Percentiles rank a stretch among this genome's conserved stretches.
phyloP scores from a whole-genome alignment of 2,113 vertebrate species.

The Strix uralensis region DNA sequence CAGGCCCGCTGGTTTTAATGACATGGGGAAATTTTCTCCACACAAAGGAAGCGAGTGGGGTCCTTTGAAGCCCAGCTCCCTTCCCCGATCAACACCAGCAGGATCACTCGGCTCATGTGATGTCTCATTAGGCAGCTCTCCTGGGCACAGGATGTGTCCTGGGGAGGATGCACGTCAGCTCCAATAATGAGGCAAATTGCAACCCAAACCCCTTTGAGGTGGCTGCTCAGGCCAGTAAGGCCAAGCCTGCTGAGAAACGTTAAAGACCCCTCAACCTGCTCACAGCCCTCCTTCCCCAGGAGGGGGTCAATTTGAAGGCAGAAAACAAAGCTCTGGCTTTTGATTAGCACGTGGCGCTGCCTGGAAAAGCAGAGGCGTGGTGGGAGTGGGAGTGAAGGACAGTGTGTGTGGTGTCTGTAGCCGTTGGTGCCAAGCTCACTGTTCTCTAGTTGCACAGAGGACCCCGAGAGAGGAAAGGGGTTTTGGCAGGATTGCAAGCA shows the following conservation, averaged over 20 bases:
- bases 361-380: background rate
- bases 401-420: background rate
- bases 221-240: background rate
- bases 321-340: background rate
- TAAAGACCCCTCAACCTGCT: background rate
- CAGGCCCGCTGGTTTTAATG: background rate
- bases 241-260: background rate
- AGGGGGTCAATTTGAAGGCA: background rate
- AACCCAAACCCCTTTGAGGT: background rate
- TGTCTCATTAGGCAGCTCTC: background rate
- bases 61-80: background rate
- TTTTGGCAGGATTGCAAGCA: background rate
- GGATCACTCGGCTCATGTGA: background rate
- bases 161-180: background rate
- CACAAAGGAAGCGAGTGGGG: background rate
- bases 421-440: background rate
- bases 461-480: background rate
- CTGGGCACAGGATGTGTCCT: background rate
- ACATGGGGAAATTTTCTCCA: background rate
- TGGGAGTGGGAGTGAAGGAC: background rate
- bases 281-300: background rate
- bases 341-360: background rate
- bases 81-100: background rate
- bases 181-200: background rate
- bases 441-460: background rate